A percentile compares a stretch with the other conserved stretches of the same genome.
phyloP scores from a whole-genome alignment of 2,797 vertebrate genomes.

The Sibirionetta formosa region DNA sequence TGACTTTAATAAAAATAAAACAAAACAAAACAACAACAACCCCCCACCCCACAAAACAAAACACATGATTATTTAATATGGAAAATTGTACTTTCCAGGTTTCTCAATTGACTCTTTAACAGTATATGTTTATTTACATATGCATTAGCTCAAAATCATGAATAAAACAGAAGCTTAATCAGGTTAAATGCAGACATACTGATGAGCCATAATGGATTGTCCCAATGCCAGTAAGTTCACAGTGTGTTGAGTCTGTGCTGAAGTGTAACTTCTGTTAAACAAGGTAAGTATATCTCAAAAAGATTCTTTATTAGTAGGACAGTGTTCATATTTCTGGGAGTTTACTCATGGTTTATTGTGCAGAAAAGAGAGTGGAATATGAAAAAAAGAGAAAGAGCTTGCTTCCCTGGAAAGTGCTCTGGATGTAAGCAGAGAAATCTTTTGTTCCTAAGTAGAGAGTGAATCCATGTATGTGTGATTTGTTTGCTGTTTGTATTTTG shows the following conservation, averaged over 20 bases:
- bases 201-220: background rate
- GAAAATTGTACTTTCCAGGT: background rate
- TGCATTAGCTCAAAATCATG: background rate
- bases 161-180: background rate
- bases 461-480: background rate
- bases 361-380: background rate
- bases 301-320: background rate
- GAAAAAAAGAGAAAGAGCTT: background rate
- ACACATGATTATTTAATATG: background rate
- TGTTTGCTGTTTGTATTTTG: background rate
- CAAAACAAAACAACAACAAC: background rate
- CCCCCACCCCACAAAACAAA: background rate
- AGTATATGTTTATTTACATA: background rate
- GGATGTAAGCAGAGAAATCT: background rate
- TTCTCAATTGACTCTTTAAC: background rate
- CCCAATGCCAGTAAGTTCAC: background rate
- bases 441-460: background rate
- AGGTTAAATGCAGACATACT: background rate
- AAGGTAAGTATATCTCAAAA: background rate
- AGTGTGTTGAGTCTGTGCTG: background rate
- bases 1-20: background rate
- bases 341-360: background rate
- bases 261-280: background rate
- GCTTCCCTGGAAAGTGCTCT: background rate
- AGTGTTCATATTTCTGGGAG: background rate